Base-by-base conservation (phyloP, 2,888 invertebrate genomes). In the Dolichomitus sp. region DNA sequence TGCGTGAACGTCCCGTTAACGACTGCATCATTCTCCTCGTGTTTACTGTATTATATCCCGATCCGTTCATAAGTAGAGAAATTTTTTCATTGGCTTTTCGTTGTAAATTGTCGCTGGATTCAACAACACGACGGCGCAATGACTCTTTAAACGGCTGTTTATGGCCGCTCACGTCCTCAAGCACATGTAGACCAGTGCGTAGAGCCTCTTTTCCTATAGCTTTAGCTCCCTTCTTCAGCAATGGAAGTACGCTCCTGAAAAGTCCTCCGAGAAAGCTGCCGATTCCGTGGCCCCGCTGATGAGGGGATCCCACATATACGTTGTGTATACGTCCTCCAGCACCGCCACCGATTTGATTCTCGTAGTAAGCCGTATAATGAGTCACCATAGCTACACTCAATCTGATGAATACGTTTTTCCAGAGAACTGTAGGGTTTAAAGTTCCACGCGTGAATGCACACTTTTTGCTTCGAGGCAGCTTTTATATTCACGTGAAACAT, bases 211-310 rank as follows among this genome's bases (percentile, higher is more conserved):
- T 37, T 37, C 2, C 37, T 23, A 23, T 23, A 23, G 23, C 23
- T 23, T 23, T 23, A 23, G 23, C 23, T 1, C 23, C 23, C 23
- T 23, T 23, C 23, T 23, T 23, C 23, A 23, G 23, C 23, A 23
- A 2, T 2, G 23, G 23, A 23, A 23, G 23, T 23, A 23, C 23
- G 23, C 23, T 23, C 2, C 23, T 1, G 23, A 23, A 23, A 2
- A 23, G 23, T 6, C 77, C 57, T 0, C 69, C 65, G 11, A 84
- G 48, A 7, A 70, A 81, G 1, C 37, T 19, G 1, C 81, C 66
- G 12, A 76, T 73, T n/a, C 78, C 74, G 1, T 19, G 30, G 0
- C 83, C 80, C 17, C 76, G 17, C 9, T 83, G 83, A 66, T 52
- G 52, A 4, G 45, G 52, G 0, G 78, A 50, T 1, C 84, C 75